Evolutionary conservation across 2,888 invertebrate species (phyloP).

Genomic region (Harpalus rubripes): DNA sequence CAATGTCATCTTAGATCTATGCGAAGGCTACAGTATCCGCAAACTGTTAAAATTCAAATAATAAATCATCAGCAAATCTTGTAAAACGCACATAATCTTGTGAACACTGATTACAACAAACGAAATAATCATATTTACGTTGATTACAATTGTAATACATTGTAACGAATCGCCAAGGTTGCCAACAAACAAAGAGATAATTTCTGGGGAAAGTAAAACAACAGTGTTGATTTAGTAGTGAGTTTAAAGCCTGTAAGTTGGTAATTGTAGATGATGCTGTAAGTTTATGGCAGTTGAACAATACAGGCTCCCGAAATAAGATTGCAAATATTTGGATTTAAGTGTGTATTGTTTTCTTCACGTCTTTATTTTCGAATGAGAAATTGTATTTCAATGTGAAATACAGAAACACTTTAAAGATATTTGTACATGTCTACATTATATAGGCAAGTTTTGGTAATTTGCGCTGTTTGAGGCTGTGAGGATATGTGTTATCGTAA

Average conservation of each 20-base stretch:
- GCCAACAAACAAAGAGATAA: neutral
- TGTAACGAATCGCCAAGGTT: neutral
- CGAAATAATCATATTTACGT: neutral
- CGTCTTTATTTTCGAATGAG: neutral
- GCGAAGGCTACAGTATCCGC: neutral
- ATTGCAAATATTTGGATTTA: neutral
- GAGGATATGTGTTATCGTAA: no score
- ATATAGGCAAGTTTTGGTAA: no score
- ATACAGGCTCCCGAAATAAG: neutral
- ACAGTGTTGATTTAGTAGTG: neutral
- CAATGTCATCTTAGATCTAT: neutral
- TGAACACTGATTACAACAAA: neutral
- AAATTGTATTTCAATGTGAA: neutral
- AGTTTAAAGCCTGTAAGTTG: constrained; percentile 2
- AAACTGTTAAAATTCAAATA: neutral
- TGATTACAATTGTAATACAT: neutral
- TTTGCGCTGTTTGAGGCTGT: no score
- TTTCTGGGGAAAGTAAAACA: neutral
- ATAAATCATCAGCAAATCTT: neutral
- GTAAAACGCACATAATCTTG: neutral
- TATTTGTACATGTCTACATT: neutral
- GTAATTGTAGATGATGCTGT: neutral
- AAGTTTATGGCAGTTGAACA: neutral
- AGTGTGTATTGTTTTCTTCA: neutral
- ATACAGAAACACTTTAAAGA: neutral